A percentile compares a stretch with the other conserved stretches of the same genome.
phyloP scores from a whole-genome alignment of 2,888 invertebrate genomes.

The Neoascia interrupta region DNA sequence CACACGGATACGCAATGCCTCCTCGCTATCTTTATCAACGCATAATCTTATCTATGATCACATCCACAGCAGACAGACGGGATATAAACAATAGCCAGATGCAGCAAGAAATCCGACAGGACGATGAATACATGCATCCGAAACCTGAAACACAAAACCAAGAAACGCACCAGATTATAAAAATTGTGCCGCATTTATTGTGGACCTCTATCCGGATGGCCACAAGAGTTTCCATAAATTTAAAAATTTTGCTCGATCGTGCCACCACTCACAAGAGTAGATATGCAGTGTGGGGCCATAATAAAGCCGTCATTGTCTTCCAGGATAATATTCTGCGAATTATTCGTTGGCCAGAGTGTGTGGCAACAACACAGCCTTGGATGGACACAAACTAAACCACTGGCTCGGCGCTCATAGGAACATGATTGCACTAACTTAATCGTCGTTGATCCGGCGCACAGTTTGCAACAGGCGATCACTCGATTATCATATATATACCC shows the following conservation, averaged over 20 bases:
- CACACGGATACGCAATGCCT: conserved; percentile 4
- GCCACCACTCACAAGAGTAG: not conserved
- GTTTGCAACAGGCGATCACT: conserved; percentile 49
- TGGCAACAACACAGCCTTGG: conserved; percentile 58
- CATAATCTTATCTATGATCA: conserved; percentile 50
- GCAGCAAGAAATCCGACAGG: conserved; percentile 46
- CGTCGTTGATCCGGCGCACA: conserved; percentile 19
- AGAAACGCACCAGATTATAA: not conserved
- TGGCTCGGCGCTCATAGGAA: conserved; percentile 49
- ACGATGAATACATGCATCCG: not conserved
- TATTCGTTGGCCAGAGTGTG: conserved; percentile 41
- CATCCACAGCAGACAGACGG: conserved; percentile 1
- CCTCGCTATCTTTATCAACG: conserved; percentile 22
- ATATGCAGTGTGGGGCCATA: conserved; percentile 59
- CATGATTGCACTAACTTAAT: conserved; percentile 60
- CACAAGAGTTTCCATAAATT: conserved; percentile 57
- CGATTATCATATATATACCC: conserved; percentile 58
- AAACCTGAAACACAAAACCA: not conserved
- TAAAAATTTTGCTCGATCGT: conserved; percentile 37
- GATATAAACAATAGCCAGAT: conserved; percentile 50
- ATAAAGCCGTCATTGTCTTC: conserved; percentile 67
- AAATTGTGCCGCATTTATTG: conserved; percentile 25
- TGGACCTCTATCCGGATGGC: conserved; percentile 35
- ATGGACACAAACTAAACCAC: conserved; percentile 52
- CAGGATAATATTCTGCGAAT: conserved; percentile 67